Conservation (phyloP, 1,140 invertebrate species). For the Pogonognathellus flavescens region DNA sequence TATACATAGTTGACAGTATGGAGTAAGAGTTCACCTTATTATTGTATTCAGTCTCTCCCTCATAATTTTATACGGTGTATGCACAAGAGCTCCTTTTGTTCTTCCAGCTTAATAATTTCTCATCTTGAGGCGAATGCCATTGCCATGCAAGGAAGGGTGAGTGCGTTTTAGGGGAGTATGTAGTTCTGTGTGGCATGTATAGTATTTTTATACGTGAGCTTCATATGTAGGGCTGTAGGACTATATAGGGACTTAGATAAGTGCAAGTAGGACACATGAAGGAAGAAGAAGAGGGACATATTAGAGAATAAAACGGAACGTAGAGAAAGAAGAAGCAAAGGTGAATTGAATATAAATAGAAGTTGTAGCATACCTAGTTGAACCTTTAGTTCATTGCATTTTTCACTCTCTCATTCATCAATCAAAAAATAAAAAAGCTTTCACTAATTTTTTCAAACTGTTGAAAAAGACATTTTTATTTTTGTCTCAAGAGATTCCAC, state of each 20-base stretch:
- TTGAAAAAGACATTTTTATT: slow-evolving; percentile 41
- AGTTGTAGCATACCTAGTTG: slow-evolving; percentile 4
- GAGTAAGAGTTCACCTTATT: slow-evolving; percentile 26
- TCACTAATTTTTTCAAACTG: slow-evolving; percentile 33
- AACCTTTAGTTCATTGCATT: slow-evolving; percentile 31
- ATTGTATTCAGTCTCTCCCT: slow-evolving; percentile 11
- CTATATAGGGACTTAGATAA: too few species aligned
- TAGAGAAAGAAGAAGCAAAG: slow-evolving; percentile 1
- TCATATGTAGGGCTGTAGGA: too few species aligned
- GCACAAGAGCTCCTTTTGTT: slow-evolving; percentile 49
- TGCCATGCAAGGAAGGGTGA: slow-evolving; percentile 13
- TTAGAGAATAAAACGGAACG: too few species aligned
- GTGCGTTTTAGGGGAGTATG: background rate
- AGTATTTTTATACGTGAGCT: too few species aligned
- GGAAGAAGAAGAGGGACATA: too few species aligned
- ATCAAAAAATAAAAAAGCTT: slow-evolving; percentile 43
- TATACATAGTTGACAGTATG: slow-evolving; percentile 36
- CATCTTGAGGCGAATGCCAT: slow-evolving; percentile 29
- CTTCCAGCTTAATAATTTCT: slow-evolving; percentile 57
- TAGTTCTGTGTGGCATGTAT: too few species aligned
- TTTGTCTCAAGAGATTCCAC: slow-evolving; percentile 41
- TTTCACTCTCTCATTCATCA: slow-evolving; percentile 43
- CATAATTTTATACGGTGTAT: slow-evolving; percentile 25
- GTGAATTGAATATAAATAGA: slow-evolving; percentile 24
- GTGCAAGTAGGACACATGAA: too few species aligned